phyloP scores from a whole-genome alignment of 2,113 vertebrate species.

The Talpa occidentalis region DNA sequence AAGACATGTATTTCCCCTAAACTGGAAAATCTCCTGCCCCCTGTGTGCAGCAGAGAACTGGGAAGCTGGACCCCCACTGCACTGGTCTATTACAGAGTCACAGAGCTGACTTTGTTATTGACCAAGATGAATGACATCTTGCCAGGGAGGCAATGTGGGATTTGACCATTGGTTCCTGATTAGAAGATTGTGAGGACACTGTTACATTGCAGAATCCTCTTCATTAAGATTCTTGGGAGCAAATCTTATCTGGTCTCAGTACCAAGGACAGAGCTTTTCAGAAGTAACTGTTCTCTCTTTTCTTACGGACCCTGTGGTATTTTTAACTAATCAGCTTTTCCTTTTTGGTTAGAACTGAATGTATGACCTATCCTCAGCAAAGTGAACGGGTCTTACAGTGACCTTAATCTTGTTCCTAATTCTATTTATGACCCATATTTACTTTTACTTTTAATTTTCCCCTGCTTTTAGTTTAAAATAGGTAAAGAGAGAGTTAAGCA shows the following conservation, averaged over 20 bases:
- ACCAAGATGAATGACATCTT: not conserved
- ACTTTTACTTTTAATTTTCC: conserved; percentile 40
- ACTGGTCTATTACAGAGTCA: not conserved
- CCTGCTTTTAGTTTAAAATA: conserved; percentile 60
- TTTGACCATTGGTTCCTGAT: not conserved
- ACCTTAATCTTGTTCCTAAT: conserved; percentile 50
- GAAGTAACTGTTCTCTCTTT: not conserved
- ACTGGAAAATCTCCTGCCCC: not conserved
- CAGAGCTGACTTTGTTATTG: not conserved
- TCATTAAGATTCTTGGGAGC: not conserved
- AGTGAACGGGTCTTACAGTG: conserved; percentile 21
- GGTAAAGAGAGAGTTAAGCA: not conserved
- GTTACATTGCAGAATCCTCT: not conserved
- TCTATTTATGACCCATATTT: conserved; percentile 44
- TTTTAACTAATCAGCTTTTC: conserved; percentile 19
- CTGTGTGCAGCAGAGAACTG: not conserved
- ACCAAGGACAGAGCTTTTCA: conserved; percentile 31
- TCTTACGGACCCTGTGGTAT: not conserved
- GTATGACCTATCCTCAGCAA: conserved; percentile 22
- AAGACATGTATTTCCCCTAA: not conserved
- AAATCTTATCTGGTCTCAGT: not conserved
- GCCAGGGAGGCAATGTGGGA: not conserved
- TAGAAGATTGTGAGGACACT: not conserved
- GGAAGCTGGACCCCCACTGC: not conserved
- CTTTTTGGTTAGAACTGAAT: conserved; percentile 25